Percentiles rank a stretch among this genome's conserved stretches.
phyloP scores from a whole-genome alignment of 2,113 vertebrate genomes.

The Lamprologus ornatipinnis region DNA sequence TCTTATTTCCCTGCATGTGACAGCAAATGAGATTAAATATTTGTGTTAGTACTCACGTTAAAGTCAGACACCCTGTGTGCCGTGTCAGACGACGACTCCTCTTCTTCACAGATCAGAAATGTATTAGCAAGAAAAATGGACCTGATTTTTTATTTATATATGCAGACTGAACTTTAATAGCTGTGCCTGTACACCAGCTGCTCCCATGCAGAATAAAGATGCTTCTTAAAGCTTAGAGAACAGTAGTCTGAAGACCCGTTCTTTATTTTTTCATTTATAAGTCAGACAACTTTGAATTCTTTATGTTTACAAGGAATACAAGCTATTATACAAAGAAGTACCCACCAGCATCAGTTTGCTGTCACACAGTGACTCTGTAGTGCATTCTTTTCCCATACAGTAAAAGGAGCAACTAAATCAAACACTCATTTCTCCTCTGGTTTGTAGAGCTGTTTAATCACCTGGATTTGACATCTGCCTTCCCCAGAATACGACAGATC shows the following conservation, averaged over 20 bases:
- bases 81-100: not conserved
- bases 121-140: conserved; percentile 37
- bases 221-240: not conserved
- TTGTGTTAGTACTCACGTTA: not conserved
- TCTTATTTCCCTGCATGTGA: conserved; percentile 19
- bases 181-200: conserved; percentile 34
- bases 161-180: conserved; percentile 31
- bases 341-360: not conserved
- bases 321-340: conserved; percentile 8
- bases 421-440: not conserved
- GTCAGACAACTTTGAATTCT: not conserved
- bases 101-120: not conserved
- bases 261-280: not conserved
- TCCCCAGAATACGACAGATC: not conserved
- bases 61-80: not conserved
- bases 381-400: not conserved
- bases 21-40: not conserved
- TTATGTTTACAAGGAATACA: not conserved
- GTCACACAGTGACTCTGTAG: conserved; percentile 41
- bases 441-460: not conserved
- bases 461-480: not conserved
- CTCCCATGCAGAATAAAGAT: conserved; percentile 51
- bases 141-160: conserved; percentile 46
- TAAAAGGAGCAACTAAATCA: not conserved
- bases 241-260: not conserved